A percentile compares a stretch with the other conserved stretches of the same genome.
Conservation (phyloP, 2,797 vertebrate genomes). For the Alcedo quadribrachys region DNA sequence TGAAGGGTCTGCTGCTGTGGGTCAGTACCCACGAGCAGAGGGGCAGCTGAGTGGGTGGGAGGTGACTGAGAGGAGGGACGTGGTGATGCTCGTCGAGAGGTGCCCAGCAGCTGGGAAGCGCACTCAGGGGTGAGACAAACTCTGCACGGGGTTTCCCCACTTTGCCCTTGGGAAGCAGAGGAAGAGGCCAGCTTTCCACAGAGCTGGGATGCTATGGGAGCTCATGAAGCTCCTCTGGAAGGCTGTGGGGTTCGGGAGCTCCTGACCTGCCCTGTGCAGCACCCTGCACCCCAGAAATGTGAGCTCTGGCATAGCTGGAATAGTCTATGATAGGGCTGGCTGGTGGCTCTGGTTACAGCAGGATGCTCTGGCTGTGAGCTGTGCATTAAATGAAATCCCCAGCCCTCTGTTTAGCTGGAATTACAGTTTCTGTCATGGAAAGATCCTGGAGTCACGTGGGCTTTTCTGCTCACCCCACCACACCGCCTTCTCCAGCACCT, state of each 20-base stretch:
- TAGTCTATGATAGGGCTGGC: not conserved
- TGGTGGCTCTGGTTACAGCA: slow-evolving; percentile 40
- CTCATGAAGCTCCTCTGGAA: not conserved
- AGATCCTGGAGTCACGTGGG: slow-evolving; percentile 42
- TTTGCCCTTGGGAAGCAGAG: not conserved
- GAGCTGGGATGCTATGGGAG: not conserved
- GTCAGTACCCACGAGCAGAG: not conserved
- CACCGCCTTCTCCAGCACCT: not conserved
- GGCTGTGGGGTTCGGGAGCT: not conserved
- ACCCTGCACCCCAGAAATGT: not conserved
- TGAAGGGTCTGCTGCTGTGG: fast-evolving
- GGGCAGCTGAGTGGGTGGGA: not conserved
- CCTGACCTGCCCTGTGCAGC: not conserved
- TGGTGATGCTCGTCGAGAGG: fast-evolving
- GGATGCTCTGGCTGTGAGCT: slow-evolving; percentile 4
- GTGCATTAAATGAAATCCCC: slow-evolving; percentile 7
- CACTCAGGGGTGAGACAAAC: not conserved
- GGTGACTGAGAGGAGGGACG: fast-evolving
- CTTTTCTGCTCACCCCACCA: not conserved
- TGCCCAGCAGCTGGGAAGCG: not conserved
- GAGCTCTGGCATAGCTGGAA: slow-evolving; percentile 24
- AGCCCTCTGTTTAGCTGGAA: slow-evolving; percentile 9
- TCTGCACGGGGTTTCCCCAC: fast-evolving
- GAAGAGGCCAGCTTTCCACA: not conserved
- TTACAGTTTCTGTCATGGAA: slow-evolving; percentile 36